These are phyloP conservation scores for Atractosteus spatula DNA, from an alignment of 2,113 vertebrate genomes.

Conservation along the genomic window DNA sequence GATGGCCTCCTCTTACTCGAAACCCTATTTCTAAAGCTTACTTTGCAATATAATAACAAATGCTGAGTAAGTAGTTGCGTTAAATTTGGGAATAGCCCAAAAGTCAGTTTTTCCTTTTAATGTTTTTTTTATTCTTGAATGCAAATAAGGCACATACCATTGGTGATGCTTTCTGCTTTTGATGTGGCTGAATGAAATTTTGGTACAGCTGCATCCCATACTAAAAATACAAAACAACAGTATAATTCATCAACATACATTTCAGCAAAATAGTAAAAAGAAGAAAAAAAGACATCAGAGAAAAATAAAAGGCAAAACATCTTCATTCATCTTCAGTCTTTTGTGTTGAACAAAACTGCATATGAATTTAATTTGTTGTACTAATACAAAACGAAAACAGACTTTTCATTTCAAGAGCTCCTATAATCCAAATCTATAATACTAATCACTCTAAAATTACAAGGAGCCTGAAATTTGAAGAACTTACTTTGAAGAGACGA, in stretches of 20 bases:
- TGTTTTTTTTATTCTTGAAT: not conserved
- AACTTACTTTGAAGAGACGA: slow-evolving; percentile 91
- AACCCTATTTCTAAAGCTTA: no score
- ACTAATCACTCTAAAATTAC: not conserved
- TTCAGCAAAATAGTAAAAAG: not conserved
- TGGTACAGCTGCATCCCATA: slow-evolving; percentile 93
- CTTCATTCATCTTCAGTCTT: not conserved
- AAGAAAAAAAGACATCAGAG: not conserved
- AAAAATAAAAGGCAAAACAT: not conserved
- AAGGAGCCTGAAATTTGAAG: not conserved
- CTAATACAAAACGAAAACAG: no score
- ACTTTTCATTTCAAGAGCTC: no score
- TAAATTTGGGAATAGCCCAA: no score
- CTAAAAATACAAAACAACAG: slow-evolving; percentile 63
- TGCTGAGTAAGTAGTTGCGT: no score
- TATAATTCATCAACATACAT: not conserved
- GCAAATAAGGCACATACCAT: slow-evolving; percentile 72
- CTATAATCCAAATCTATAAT: no score
- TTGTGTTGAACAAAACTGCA: not conserved
- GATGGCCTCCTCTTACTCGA: no score
- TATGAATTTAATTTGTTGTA: not conserved
- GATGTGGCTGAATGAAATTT: slow-evolving; percentile 88
- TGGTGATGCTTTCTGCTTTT: slow-evolving; percentile 82
- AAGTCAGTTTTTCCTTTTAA: no score
- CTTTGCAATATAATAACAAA: no score